These are phyloP conservation scores for Venturia canescens DNA, from an alignment of 1,140 invertebrate genomes.

Conservation along the genomic window DNA sequence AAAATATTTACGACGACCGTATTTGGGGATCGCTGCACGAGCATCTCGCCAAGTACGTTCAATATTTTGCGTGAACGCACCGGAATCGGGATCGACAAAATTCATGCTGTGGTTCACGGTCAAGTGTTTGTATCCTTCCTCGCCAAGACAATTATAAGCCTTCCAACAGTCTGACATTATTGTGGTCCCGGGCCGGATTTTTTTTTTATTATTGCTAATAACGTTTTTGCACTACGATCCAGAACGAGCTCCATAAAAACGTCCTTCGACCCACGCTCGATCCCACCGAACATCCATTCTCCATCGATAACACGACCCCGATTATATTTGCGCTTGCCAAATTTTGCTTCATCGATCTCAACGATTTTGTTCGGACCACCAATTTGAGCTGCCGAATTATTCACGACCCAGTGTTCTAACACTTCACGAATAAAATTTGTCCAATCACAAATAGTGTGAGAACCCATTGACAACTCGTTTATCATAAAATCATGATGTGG, in stretches of 20 bases:
- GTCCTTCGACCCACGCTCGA: background rate
- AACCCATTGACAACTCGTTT: no score
- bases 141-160: constrained; percentile 54
- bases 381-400: no score
- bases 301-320: no score
- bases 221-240: background rate
- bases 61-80: constrained; percentile 19
- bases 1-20: background rate
- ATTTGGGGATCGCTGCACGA: background rate
- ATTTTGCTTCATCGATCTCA: no score
- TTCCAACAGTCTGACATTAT: constrained; percentile 63
- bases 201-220: constrained; percentile 38
- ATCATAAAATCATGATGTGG: no score
- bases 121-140: constrained; percentile 51
- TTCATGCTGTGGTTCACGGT: constrained; percentile 55
- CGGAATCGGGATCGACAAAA: constrained; percentile 55
- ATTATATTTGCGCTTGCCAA: no score
- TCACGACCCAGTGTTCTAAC: no score
- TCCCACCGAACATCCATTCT: no score
- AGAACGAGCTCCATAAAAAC: no score
- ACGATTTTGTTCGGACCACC: no score
- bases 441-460: no score
- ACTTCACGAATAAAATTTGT: no score
- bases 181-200: constrained; percentile 60
- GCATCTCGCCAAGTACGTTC: background rate